Percentiles rank a stretch among this genome's conserved stretches.
phyloP scores from a whole-genome alignment of 2,113 vertebrate genomes.

The Lampris megalopsis region DNA sequence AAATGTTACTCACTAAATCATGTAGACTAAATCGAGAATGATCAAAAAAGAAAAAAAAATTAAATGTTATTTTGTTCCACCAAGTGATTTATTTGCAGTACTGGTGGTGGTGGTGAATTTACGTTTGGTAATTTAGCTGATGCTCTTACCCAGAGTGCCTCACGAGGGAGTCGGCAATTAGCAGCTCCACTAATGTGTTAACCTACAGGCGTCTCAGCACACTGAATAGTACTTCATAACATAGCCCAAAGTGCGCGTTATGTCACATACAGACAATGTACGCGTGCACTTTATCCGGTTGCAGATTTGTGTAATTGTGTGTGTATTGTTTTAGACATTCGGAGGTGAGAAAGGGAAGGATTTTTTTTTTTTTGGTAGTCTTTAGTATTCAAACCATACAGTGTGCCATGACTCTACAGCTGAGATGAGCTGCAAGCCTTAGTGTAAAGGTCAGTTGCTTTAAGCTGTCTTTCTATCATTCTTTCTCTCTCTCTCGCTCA shows the following conservation, averaged over 20 bases:
- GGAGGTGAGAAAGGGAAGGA: slow-evolving; percentile 33
- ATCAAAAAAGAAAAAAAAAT: too few species aligned
- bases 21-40: too few species aligned
- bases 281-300: too few species aligned
- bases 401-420: slow-evolving; percentile 50
- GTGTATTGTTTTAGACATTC: slow-evolving; percentile 48
- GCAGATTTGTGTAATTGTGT: too few species aligned
- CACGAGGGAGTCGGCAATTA: neutral
- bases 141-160: neutral
- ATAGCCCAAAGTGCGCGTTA: too few species aligned
- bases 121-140: slow-evolving; percentile 9
- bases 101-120: neutral
- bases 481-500: slow-evolving; percentile 36
- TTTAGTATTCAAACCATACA: slow-evolving; percentile 64
- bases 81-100: too few species aligned
- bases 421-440: slow-evolving; percentile 63
- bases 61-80: too few species aligned
- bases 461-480: slow-evolving; percentile 73
- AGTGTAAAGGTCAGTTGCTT: slow-evolving; percentile 76
- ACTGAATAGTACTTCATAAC: too few species aligned
- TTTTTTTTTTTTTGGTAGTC: slow-evolving; percentile 43
- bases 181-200: too few species aligned
- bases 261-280: too few species aligned
- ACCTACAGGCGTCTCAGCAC: too few species aligned
- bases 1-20: too few species aligned